phyloP scores from a whole-genome alignment of 2,113 vertebrate species.

The Eurystomus gularis region DNA sequence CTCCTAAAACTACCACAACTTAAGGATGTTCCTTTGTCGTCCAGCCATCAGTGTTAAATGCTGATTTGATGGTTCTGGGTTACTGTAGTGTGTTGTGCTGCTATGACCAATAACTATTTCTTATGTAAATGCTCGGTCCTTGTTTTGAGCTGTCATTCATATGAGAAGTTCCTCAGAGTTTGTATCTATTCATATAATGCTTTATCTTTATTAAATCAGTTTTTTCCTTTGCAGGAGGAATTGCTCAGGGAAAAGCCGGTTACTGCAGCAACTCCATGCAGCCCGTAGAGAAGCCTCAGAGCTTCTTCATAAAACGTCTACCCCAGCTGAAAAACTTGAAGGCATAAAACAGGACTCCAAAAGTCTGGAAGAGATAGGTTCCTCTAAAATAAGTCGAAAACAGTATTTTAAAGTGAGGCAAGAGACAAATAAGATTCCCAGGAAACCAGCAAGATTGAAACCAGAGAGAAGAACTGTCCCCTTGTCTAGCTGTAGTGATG shows the following conservation, averaged over 20 bases:
- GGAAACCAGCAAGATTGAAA: not conserved
- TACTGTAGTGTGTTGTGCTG: not conserved
- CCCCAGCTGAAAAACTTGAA: not conserved
- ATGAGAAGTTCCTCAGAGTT: not conserved
- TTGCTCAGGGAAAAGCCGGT: slow-evolving; percentile 42
- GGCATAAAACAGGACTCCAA: not conserved
- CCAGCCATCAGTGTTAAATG: not conserved
- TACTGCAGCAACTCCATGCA: slow-evolving; percentile 13
- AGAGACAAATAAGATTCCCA: not conserved
- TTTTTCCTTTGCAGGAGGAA: slow-evolving; percentile 31
- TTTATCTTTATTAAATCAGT: not conserved
- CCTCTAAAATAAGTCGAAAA: not conserved
- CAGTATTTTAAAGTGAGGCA: not conserved
- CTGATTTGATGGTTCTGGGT: not conserved
- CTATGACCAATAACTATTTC: not conserved
- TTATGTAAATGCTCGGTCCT: not conserved
- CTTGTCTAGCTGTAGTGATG: not conserved
- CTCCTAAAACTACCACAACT: not conserved
- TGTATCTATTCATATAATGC: not conserved
- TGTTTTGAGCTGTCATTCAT: not conserved
- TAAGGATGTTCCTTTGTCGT: not conserved
- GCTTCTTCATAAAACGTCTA: not conserved
- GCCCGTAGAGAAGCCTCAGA: not conserved
- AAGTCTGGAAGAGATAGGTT: not conserved
- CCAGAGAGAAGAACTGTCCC: not conserved